Evolutionary conservation across 2,797 vertebrate species (phyloP), one percentile per base, ranked within the genome.

Genomic region (Xenopus petersii): DNA sequence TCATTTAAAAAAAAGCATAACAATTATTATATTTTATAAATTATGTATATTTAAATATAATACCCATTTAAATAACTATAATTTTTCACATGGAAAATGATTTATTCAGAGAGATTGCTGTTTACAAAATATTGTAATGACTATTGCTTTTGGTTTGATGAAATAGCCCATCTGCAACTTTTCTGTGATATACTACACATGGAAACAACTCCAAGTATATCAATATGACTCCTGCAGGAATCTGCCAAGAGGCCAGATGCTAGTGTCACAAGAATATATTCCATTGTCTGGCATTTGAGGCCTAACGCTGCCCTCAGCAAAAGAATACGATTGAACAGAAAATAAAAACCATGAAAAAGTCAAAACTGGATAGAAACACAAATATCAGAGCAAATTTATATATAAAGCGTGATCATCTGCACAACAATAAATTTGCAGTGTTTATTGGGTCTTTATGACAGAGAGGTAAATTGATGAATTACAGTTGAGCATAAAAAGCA

Each of bases 271-370:
- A 82, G 82, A 87, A 89, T 85, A 87, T 89, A 85, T 87, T 88
- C 86, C 83, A 87, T 84, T 86, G 83, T 82, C 87, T 88, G 87
- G 87, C 87, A 89, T 87, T 87, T 88, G 85, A 84, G 86, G 86
- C 86, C 81, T 87, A 81, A 86, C 84, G 81, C 83, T 87, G 86
- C 84, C 85, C 87, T 88, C 86, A 84, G 87, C 87, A 86, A 89
- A 85, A 79, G 80, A 85, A 86, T 83, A 85, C 81, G 84, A 88
- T 84, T 82, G 85, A 86, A 85, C 85, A 87, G 78, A 87, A 86
- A 87, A 85, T 84, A 82, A 79, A 83, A 88, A 86, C 15, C 9
- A 12, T 12, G 36, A 42, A 6, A 42, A 42, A 42, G 8, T 42
- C 8, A 42, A 42, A 42, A 42, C 36, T 9, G 8, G 3, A 42